Evolutionary conservation across 2,888 invertebrate species (phyloP).

Genomic region (Synergus laeviventris): DNA sequence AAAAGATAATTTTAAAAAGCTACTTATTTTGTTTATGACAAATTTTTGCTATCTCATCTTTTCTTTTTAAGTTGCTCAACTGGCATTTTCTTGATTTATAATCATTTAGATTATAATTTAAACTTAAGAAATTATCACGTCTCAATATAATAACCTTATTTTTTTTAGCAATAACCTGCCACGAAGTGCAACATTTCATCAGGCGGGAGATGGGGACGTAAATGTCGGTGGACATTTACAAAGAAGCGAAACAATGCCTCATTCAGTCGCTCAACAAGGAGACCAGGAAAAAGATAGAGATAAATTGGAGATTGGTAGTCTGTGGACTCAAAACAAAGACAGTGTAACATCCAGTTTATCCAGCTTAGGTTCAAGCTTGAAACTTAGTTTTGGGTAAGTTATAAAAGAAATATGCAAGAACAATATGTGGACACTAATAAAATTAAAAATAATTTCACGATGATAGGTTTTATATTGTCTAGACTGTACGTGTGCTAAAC

Average conservation of each 20-base stretch:
- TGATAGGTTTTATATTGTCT: neutral
- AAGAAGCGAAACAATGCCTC: constrained; percentile 73
- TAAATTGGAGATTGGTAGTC: constrained; percentile 70
- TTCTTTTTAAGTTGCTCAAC: neutral
- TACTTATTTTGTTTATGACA: constrained; percentile 9
- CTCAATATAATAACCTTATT: constrained; percentile 46
- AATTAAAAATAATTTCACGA: neutral
- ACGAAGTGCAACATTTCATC: constrained; percentile 76
- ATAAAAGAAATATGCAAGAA: neutral
- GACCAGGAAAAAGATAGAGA: constrained; percentile 74
- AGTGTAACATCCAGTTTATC: constrained; percentile 86
- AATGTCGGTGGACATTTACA: constrained; percentile 69
- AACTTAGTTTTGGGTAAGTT: constrained; percentile 89
- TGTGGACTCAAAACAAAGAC: constrained; percentile 74
- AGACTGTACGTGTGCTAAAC: neutral
- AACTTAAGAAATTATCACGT: constrained; percentile 35
- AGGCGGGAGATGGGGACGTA: constrained; percentile 69
- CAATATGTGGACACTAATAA: neutral
- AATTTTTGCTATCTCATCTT: neutral
- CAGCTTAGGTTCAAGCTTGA: constrained; percentile 88
- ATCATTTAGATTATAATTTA: constrained; percentile 35
- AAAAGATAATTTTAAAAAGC: neutral
- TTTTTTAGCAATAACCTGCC: constrained; percentile 66
- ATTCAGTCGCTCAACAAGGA: constrained; percentile 73
- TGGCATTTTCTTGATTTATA: too few relatives aligned